Percentiles rank a stretch among this genome's conserved stretches.
Conservation (phyloP, 2,113 vertebrate species). For the Lycocorax pyrrhopterus region DNA sequence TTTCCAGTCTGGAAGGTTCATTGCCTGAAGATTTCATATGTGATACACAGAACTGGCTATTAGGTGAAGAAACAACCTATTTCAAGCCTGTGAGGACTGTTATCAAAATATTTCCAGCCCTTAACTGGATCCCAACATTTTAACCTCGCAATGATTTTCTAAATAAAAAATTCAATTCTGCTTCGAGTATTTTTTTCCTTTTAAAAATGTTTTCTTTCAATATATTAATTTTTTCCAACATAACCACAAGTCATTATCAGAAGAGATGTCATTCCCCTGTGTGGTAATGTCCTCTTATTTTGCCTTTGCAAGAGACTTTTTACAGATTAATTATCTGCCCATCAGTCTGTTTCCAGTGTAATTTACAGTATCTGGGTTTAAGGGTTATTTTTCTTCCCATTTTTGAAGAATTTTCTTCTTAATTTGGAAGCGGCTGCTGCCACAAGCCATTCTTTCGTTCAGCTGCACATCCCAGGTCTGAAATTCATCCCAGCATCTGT, state of each 20-base stretch:
- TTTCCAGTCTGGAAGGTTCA: background rate
- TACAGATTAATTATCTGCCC: background rate
- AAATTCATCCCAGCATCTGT: slow-evolving; percentile 21
- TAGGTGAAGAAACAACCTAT: background rate
- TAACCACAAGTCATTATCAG: background rate
- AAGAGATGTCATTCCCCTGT: background rate
- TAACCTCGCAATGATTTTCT: background rate
- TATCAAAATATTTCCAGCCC: background rate
- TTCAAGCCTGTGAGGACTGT: slow-evolving; percentile 6
- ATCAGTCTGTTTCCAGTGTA: background rate
- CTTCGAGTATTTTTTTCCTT: background rate
- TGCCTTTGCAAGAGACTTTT: background rate
- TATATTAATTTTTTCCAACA: background rate
- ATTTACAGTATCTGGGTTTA: background rate
- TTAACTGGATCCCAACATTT: background rate
- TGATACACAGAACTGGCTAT: background rate
- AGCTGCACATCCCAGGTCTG: background rate
- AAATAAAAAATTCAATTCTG: background rate
- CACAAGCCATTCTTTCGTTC: slow-evolving; percentile 1
- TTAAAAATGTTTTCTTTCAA: background rate
- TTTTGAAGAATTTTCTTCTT: background rate
- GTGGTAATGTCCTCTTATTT: background rate
- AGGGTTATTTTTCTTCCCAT: background rate
- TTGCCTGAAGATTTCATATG: background rate
- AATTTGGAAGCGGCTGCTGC: background rate